Evolutionary conservation across 2,888 invertebrate species (phyloP), one percentile per base, ranked within the genome.

Genomic region (Agrilus mali): DNA sequence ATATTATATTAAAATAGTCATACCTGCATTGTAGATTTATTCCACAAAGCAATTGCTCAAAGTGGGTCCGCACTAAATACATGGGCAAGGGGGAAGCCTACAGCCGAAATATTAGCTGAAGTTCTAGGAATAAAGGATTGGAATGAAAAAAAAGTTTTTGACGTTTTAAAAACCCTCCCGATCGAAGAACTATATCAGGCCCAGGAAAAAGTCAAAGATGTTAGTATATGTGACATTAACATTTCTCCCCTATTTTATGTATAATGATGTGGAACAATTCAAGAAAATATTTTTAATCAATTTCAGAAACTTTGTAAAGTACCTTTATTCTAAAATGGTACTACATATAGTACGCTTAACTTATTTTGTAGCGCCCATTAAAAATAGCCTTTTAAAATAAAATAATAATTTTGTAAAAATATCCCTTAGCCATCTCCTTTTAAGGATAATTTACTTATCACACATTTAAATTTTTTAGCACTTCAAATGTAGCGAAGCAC

Each of bases 21-120:
- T n/a, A n/a, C n/a, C n/a, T n/a, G n/a, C n/a, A 2, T 36, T 39
- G 34, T 17, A 46, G 56, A 55, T 1, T 46, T 59, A 10, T 59
- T 59, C 42, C 55, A 58, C 36, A 56, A 53, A 43, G 59, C 56
- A 6, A 59, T 60, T 17, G 41, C 55, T 12, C 59, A 59, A 50
- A 59, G 60, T 44, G 60, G 58, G n/a, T 42, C 45, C n/a, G 50
- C 50, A 7, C 36, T 57, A 7, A 51, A 52, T 34, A 46, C 52
- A 7, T 57, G 57, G 54, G 47, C 50, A 14, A 42, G 43, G 31
- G 51, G 51, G 13, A 34, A 38, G 8, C 46, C 43, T 36, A 43
- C 41, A 17, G 45, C 42, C 6, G 33, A 37, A n/a, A 31, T 33
- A 17, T 33, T 49, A 12, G 45, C 46, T 4, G 27, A 44, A 33